phyloP scores from a whole-genome alignment of 2,888 invertebrate species.

The Neelides folsomi region DNA sequence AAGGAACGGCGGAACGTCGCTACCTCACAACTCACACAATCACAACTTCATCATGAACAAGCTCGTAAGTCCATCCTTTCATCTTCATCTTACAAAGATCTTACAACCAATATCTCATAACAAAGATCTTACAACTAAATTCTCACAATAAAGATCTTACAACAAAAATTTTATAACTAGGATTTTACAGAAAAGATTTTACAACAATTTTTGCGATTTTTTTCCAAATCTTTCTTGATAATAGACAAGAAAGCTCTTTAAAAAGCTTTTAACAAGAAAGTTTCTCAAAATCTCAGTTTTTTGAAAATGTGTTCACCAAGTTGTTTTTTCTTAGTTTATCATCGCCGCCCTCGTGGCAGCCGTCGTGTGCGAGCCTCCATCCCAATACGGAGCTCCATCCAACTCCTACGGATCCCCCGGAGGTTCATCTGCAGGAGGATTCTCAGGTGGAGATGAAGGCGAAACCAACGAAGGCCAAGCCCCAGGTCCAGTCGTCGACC shows the following conservation, averaged over 20 bases:
- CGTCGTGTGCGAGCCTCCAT: conserved; percentile 28
- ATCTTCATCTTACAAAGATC: not conserved
- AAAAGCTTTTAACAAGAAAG: no score
- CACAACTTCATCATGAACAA: no score
- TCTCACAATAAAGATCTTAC: not conserved
- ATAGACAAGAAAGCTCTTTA: not conserved
- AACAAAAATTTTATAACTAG: not conserved
- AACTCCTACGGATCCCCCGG: conserved; percentile 18
- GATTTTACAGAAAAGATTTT: not conserved
- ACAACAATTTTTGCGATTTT: not conserved
- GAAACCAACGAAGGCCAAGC: conserved; percentile 15
- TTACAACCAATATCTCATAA: not conserved
- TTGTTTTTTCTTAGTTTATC: no score
- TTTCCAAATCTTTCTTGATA: not conserved
- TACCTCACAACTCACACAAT: no score
- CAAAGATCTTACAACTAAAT: not conserved
- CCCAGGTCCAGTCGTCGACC: conserved; percentile 23
- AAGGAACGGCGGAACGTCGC: no score
- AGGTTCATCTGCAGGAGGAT: conserved; percentile 8
- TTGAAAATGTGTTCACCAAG: no score
- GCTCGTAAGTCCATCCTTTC: no score
- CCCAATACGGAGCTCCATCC: not conserved
- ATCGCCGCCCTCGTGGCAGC: conserved; percentile 8
- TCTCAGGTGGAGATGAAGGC: conserved; percentile 17
- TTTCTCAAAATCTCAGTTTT: no score